These are phyloP conservation scores for Eretmochelys imbricata DNA, from an alignment of 2,113 vertebrate genomes.

Conservation along the genomic window DNA sequence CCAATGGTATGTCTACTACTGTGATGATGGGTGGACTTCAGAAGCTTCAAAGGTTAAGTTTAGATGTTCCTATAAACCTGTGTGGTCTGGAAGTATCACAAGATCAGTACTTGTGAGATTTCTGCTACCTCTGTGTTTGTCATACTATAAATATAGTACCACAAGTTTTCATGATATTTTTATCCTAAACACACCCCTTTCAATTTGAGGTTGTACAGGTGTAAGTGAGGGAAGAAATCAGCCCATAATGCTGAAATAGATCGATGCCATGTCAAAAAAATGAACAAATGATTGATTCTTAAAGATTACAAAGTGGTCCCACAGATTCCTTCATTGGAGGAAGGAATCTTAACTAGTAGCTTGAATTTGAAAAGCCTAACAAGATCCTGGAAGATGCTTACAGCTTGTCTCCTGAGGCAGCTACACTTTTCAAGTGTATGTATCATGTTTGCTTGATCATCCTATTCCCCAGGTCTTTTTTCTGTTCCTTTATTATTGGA, in stretches of 20 bases:
- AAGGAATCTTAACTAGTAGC: background rate
- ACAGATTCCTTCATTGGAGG: background rate
- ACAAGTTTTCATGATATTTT: conserved; percentile 45
- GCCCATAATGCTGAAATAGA: conserved; percentile 16
- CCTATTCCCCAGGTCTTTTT: background rate
- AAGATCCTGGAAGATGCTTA: background rate
- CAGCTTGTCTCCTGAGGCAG: background rate
- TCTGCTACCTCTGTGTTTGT: background rate
- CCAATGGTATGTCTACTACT: background rate
- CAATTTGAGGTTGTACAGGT: conserved; percentile 22
- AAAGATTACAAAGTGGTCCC: background rate
- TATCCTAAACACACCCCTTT: background rate
- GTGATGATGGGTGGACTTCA: background rate
- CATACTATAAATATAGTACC: conserved; percentile 15
- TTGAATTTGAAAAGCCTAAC: background rate
- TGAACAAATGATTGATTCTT: background rate
- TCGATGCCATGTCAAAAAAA: background rate
- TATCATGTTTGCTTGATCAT: background rate
- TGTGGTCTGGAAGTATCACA: background rate
- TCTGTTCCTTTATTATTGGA: background rate
- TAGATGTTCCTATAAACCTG: conserved; percentile 6
- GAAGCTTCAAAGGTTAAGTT: background rate
- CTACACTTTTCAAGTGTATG: background rate
- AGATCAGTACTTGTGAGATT: conserved; percentile 10
- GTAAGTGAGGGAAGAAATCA: conserved; percentile 8